Conservation (phyloP, 37 sponge, comb jelly and placozoan genomes). For the Halichondria panicea region DNA sequence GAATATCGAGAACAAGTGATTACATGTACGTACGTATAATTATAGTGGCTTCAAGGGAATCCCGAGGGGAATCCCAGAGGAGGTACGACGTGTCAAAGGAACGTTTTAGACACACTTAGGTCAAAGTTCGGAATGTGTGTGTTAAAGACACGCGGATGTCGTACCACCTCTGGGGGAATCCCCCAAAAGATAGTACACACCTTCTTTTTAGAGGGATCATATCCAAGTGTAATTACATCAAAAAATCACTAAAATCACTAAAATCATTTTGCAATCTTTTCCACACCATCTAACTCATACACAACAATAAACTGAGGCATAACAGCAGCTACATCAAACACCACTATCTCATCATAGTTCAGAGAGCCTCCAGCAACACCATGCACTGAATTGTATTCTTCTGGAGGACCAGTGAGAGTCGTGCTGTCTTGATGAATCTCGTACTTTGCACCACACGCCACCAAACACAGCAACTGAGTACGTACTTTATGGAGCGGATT, state of each 20-base stretch:
- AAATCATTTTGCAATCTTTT: slow-evolving; percentile 47
- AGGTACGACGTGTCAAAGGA: too few relatives aligned
- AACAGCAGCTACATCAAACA: slow-evolving; percentile 39
- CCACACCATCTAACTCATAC: slow-evolving; percentile 58
- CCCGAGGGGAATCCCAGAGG: slow-evolving; percentile 1
- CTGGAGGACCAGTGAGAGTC: slow-evolving; percentile 22
- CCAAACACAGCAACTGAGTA: slow-evolving; percentile 48
- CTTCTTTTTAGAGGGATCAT: too few relatives aligned
- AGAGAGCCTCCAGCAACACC: slow-evolving; percentile 36
- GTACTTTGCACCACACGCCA: slow-evolving; percentile 48
- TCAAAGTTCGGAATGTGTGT: too few relatives aligned
- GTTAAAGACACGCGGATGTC: too few relatives aligned
- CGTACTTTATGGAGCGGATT: slow-evolving; percentile 16
- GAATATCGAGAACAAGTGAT: too few relatives aligned
- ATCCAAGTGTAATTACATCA: too few relatives aligned
- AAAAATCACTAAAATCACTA: neutral
- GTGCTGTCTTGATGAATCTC: slow-evolving; percentile 23
- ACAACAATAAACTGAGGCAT: slow-evolving; percentile 54
- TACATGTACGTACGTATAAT: neutral
- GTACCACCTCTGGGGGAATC: too few relatives aligned
- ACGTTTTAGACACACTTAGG: too few relatives aligned
- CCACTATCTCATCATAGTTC: slow-evolving; percentile 64
- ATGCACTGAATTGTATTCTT: slow-evolving; percentile 49
- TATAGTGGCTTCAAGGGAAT: neutral
- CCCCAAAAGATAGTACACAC: too few relatives aligned